A percentile compares a stretch with the other conserved stretches of the same genome.
Conservation (phyloP, 2,113 vertebrate genomes). For the Aspidoscelis tigris region DNA sequence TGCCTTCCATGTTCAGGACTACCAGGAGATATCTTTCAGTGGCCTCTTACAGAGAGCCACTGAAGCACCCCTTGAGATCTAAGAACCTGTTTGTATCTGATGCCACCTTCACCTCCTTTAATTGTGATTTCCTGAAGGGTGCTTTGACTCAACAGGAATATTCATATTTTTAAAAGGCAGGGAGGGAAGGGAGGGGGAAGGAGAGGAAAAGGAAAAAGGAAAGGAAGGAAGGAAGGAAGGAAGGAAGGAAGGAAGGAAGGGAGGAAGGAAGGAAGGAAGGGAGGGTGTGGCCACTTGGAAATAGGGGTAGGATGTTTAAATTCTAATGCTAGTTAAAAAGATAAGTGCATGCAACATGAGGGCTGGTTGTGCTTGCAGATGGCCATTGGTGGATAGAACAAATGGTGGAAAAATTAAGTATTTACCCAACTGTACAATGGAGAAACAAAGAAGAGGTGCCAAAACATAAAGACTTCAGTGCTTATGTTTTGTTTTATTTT, state of each 20-base stretch:
- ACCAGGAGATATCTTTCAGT: too few species aligned
- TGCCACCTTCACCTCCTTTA: neutral
- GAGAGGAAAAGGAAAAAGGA: too few species aligned
- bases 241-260: too few species aligned
- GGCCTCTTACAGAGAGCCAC: too few species aligned
- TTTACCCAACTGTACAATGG: conserved; percentile 50
- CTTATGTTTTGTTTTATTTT: conserved; percentile 48
- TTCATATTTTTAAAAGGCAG: neutral
- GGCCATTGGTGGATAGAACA: conserved; percentile 28
- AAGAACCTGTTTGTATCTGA: too few species aligned
- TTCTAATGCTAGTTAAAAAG: neutral
- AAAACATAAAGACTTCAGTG: conserved; percentile 46
- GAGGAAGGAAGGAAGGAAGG: too few species aligned
- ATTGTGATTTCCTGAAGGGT: neutral
- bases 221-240: too few species aligned
- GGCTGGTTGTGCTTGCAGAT: neutral
- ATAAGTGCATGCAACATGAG: neutral
- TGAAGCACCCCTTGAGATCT: too few species aligned
- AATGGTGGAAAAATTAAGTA: conserved; percentile 63
- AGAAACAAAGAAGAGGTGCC: conserved; percentile 13
- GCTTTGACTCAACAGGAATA: neutral
- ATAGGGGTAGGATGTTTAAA: neutral
- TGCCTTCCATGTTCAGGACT: too few species aligned
- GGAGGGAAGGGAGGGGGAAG: too few species aligned
- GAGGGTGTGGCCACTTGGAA: neutral